Evolutionary conservation across 2,797 vertebrate genomes (phyloP).

Genomic region (Pelobates cultripes): DNA sequence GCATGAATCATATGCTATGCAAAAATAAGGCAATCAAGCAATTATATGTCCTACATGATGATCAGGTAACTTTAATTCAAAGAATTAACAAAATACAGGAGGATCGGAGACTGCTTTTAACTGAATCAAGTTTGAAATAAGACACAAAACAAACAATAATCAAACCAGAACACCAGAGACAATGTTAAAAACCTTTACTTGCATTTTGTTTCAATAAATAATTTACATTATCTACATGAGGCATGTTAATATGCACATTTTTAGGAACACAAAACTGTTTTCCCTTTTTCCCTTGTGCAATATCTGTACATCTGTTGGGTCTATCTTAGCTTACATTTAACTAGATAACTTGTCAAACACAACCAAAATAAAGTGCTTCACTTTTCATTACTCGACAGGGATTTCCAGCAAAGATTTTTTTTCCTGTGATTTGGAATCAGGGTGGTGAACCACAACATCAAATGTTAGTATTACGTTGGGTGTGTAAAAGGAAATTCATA

Average conservation of each 20-base stretch:
- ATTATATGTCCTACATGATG: too few relatives aligned
- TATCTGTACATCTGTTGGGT: conserved; percentile 58
- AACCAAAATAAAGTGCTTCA: conserved; percentile 83
- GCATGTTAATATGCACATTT: conserved; percentile 74
- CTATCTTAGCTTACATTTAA: conserved; percentile 66
- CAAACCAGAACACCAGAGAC: background rate
- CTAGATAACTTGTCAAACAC: conserved; percentile 69
- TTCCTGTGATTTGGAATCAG: background rate
- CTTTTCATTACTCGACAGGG: conserved; percentile 58
- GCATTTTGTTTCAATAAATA: conserved; percentile 90
- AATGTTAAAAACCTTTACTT: conserved; percentile 71
- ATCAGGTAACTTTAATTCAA: too few relatives aligned
- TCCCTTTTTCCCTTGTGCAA: background rate
- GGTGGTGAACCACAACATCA: too few relatives aligned
- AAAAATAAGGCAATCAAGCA: too few relatives aligned
- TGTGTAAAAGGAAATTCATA: too few relatives aligned
- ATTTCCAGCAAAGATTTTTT: conserved; percentile 7
- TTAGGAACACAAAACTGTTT: conserved; percentile 44
- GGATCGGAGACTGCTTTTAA: too few relatives aligned
- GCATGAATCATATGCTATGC: too few relatives aligned
- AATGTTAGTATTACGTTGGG: too few relatives aligned
- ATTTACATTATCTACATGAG: conserved; percentile 95
- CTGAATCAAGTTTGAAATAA: background rate
- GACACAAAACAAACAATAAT: background rate
- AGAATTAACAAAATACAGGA: too few relatives aligned